Evolutionary conservation across 2,113 vertebrate genomes (phyloP), one percentile per base, ranked within the genome.

Genomic region (Microcebus murinus): DNA sequence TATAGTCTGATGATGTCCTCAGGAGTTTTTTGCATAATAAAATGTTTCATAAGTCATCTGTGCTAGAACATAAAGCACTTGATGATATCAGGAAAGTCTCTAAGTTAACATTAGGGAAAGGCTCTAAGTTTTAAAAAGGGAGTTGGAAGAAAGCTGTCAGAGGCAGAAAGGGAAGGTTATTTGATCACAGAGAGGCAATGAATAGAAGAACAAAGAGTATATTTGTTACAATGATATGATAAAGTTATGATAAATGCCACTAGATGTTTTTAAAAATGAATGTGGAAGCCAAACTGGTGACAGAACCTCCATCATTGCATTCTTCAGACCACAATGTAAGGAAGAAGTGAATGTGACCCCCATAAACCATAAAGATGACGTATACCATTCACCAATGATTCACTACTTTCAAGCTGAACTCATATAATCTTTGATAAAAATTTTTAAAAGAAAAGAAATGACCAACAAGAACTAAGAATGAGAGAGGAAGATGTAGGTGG

Each of bases 41-140:
- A 96, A 79, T 36, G 61, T 68, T 92, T 94, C 34, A 84, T 74
- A 84, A 89, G 77, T 13, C 80, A 96, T 71, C 50, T 93, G 70
- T 57, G n/a, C 52, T 10, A 59, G 57, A 77, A 82, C 52, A 81
- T 13, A 92, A 95, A 94, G 65, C 39, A 86, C n/a, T 79, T 83
- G 39, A 23, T 80, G 79, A 65, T 36, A 96, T 25, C 59, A 90
- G 31, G 63, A 55, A 91, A 90, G 31, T 45, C 27, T 93, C 45
- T 63, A 50, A 67, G 55, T 31, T 50, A 82, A 90, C 3, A 90
- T 67, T n/a, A 77, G 45, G 52, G 36, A 50, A 81, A 73, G 29
- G 17, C 36, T 95, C 17, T 85, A 45, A 20, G 13, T 50, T 80
- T 63, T 36, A 45, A 65, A 95, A 94, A 52, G 18, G 36, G 71